Percentiles rank a stretch among this genome's conserved stretches.
These are phyloP conservation scores for Lithophane leautieri DNA, from an alignment of 2,888 invertebrate genomes.

Conservation along the genomic window DNA sequence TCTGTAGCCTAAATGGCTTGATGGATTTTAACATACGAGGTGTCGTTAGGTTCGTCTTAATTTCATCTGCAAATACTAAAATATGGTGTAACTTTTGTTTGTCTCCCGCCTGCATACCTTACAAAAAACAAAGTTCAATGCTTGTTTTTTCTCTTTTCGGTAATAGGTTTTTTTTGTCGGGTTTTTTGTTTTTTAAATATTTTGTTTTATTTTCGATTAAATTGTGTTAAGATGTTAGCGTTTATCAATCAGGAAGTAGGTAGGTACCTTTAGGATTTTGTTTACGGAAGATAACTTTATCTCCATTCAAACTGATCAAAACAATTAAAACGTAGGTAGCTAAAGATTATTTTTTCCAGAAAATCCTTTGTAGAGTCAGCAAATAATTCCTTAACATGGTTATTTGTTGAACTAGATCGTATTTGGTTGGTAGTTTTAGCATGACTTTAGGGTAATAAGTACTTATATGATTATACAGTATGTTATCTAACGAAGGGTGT, in stretches of 20 bases:
- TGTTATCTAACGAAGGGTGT: too few species aligned
- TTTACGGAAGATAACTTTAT: neutral
- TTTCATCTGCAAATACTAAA: too few species aligned
- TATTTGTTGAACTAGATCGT: neutral
- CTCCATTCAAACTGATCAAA: neutral
- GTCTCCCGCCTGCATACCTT: too few species aligned
- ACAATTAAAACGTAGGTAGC: neutral
- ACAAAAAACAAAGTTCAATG: too few species aligned
- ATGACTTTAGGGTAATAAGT: constrained; percentile 4
- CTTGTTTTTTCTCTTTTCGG: too few species aligned
- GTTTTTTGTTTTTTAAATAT: too few species aligned
- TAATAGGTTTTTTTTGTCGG: too few species aligned
- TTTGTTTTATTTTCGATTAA: neutral
- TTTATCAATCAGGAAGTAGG: neutral
- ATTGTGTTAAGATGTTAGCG: neutral
- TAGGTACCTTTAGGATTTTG: neutral
- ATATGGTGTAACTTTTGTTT: too few species aligned
- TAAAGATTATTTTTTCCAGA: neutral
- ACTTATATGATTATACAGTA: constrained; percentile 5
- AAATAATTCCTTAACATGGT: neutral
- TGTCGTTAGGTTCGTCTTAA: too few species aligned
- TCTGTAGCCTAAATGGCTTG: too few species aligned
- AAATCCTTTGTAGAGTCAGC: neutral
- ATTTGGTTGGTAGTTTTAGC: constrained; percentile 8
- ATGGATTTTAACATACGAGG: too few species aligned